Evolutionary conservation across 2,797 vertebrate genomes (phyloP).

Genomic region (Xenops minutus): DNA sequence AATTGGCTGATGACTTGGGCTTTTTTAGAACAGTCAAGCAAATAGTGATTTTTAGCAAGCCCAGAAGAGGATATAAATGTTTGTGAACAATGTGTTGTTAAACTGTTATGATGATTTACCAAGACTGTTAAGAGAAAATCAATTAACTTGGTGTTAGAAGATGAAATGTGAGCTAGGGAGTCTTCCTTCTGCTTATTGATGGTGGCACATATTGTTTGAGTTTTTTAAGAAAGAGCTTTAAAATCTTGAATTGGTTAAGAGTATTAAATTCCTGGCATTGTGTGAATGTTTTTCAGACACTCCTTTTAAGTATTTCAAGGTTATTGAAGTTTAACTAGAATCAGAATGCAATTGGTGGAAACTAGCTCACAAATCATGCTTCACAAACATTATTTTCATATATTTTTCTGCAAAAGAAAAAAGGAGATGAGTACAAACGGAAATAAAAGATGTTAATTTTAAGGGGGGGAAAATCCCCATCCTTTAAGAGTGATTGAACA

Average conservation of each 20-base stretch:
- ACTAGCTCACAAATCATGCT: not conserved
- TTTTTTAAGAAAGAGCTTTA: not conserved
- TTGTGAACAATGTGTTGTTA: constrained; percentile 4
- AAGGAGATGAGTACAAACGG: not conserved
- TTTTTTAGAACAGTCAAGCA: not conserved
- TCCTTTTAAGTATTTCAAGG: not conserved
- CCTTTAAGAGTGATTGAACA: not conserved
- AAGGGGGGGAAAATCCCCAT: not conserved
- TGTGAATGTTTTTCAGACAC: not conserved
- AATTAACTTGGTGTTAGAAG: not conserved
- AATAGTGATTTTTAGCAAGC: not conserved
- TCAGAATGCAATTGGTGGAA: not conserved
- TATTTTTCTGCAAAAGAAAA: not conserved
- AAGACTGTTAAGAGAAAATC: not conserved
- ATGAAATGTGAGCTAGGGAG: not conserved
- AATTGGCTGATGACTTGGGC: not conserved
- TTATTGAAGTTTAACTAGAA: not conserved
- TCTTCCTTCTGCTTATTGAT: not conserved
- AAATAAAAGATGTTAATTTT: not conserved
- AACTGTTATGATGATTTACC: not conserved
- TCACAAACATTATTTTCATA: not conserved
- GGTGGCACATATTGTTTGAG: not conserved
- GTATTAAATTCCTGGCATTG: constrained; percentile 30
- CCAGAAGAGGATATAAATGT: not conserved
- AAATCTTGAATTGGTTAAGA: constrained; percentile 7